Conservation (phyloP, 2,113 vertebrate genomes). For the Mus musculus region DNA sequence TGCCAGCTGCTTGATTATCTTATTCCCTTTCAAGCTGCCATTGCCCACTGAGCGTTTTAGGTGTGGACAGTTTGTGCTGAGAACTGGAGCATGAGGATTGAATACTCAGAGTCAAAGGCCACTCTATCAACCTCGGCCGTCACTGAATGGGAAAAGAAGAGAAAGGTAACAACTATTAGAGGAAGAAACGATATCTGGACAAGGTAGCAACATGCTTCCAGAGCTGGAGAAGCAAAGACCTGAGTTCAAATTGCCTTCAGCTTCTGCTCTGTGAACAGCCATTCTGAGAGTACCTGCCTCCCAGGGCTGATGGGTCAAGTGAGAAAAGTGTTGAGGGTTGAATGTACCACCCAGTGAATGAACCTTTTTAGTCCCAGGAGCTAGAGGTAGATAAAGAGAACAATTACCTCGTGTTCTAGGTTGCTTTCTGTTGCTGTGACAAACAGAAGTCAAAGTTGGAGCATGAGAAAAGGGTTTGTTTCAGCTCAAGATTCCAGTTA, state of each 20-base stretch:
- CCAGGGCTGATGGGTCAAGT: not conserved
- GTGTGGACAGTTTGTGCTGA: not conserved
- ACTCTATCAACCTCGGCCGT: not conserved
- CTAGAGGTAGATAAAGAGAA: not conserved
- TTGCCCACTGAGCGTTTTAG: not conserved
- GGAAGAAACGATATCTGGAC: not conserved
- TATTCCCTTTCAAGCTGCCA: not conserved
- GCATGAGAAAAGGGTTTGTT: not conserved
- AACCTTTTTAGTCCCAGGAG: accelerated
- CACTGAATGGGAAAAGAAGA: not conserved
- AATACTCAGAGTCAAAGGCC: not conserved
- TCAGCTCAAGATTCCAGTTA: not conserved
- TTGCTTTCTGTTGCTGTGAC: not conserved
- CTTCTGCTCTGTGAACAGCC: not conserved
- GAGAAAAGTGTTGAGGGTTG: not conserved
- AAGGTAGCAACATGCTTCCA: not conserved
- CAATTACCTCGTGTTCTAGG: not conserved
- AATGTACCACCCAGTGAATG: too few relatives aligned
- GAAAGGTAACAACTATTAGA: not conserved
- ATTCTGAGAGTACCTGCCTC: not conserved
- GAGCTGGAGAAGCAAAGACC: not conserved
- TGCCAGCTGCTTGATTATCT: not conserved
- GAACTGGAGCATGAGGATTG: accelerated
- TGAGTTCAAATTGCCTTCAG: not conserved
- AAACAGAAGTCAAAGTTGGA: not conserved